Percentiles rank a stretch among this genome's conserved stretches.
Conservation (phyloP, 2,797 vertebrate genomes). For the Psittacula derbiana region DNA sequence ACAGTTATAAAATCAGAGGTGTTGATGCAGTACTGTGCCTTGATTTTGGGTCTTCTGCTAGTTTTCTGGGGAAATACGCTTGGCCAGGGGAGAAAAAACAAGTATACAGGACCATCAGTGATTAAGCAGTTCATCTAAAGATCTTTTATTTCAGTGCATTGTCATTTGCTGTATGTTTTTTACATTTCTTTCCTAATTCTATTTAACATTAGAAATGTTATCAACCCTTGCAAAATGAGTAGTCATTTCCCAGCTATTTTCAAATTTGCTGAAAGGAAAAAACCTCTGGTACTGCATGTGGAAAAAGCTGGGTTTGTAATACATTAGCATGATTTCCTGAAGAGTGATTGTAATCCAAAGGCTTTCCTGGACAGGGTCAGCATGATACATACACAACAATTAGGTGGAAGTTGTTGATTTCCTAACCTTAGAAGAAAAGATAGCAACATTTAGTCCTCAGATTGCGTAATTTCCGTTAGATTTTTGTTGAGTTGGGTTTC, state of each 20-base stretch:
- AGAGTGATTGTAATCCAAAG: not conserved
- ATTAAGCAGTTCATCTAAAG: not conserved
- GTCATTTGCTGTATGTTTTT: not conserved
- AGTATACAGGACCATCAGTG: not conserved
- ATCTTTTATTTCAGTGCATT: not conserved
- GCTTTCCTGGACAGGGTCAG: not conserved
- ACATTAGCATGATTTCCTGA: not conserved
- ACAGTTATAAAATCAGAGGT: not conserved
- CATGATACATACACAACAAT: not conserved
- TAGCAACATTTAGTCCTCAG: not conserved
- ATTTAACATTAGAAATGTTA: not conserved
- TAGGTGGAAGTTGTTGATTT: not conserved
- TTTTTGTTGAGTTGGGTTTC: not conserved
- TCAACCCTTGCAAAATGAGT: not conserved
- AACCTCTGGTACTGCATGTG: not conserved
- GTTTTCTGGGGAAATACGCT: not conserved
- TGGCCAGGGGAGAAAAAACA: accelerated
- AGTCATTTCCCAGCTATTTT: not conserved
- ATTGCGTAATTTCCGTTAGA: not conserved
- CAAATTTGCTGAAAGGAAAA: not conserved
- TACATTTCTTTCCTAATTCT: not conserved
- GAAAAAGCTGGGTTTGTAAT: not conserved
- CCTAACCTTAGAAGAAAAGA: not conserved
- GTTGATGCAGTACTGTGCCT: not conserved
- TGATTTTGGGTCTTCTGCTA: not conserved